Evolutionary conservation across 2,797 vertebrate genomes (phyloP), one percentile per base, ranked within the genome.

Genomic region (Notoglanidium macrostoma): DNA sequence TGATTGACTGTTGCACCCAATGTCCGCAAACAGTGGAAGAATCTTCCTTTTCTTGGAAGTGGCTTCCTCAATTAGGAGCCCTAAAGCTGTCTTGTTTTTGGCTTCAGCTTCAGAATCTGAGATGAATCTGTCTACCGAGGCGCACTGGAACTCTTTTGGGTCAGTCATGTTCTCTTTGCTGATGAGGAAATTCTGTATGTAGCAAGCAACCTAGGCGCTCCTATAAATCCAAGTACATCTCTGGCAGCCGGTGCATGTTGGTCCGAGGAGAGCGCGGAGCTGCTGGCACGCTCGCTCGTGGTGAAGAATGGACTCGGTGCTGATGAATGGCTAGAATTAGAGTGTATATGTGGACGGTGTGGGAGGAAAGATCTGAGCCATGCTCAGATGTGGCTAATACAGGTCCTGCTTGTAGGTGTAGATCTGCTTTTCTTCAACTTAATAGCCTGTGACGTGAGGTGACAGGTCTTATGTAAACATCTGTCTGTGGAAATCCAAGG

Each of bases 211-310:
- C n/a, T 84, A 84, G 87, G 51, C 63, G 26, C 10, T 26, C 0
- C 57, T 59, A 55, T 90, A 88, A 91, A 91, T 91, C 88, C 44
- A 19, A 46, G 67, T 55, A 32, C 65, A 10, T 84, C 78, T 84
- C 84, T 89, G 87, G 84, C 84, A 87, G 74, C 21, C 35, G 19
- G 63, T 29, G 51, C 85, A 68, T 10, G 84, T 82, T 67, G 87
- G 73, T 76, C n/a, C 67, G 49, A 35, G 29, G 63, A 26, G 59
- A 70, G 79, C 35, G 49, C 61, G 51, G 46, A 32, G 81, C 84
- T 32, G 70, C 79, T 86, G 89, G 86, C 85, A 72, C 57, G 35
- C 79, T 63, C 51, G 8, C 35, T 83, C 14, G 23, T 54, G 12
- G 17, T 61, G 70, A 70, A 65, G 89, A 83, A 79, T 86, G 40